A percentile compares a stretch with the other conserved stretches of the same genome.
phyloP scores from a whole-genome alignment of 2,797 vertebrate species.

The Cichlasoma orientale region DNA sequence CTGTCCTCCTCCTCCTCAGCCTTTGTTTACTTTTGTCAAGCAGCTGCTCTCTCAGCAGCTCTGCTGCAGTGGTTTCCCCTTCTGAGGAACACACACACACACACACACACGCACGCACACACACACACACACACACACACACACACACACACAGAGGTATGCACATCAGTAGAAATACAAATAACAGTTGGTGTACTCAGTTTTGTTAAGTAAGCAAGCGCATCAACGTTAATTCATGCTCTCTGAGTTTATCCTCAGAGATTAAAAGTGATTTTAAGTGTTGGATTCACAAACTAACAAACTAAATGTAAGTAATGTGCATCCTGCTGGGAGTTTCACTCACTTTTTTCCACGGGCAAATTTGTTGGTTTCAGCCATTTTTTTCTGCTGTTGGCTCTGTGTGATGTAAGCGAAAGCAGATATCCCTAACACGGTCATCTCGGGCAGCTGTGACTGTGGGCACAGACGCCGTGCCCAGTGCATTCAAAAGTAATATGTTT shows the following conservation, averaged over 20 bases:
- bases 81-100: constrained; percentile 25
- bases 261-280: not conserved
- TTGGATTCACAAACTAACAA: not conserved
- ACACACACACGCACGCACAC: not conserved
- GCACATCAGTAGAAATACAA: not conserved
- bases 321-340: not conserved
- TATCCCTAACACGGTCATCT: not conserved
- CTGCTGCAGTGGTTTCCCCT: constrained; percentile 39
- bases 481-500: not conserved
- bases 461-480: not conserved
- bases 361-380: not conserved
- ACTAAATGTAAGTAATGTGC: not conserved
- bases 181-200: not conserved
- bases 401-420: not conserved
- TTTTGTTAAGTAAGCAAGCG: not conserved
- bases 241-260: not conserved
- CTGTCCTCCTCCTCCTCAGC: constrained; percentile 20
- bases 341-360: not conserved
- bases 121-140: constrained; percentile 2
- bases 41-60: constrained; percentile 73
- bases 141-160: not conserved
- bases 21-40: constrained; percentile 74
- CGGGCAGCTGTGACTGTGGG: not conserved
- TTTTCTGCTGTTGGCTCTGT: not conserved
- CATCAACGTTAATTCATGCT: not conserved